Percentiles rank a stretch among this genome's conserved stretches.
These are phyloP conservation scores for Lutraria rhynchaena DNA, from an alignment of 1,140 invertebrate genomes.

Conservation along the genomic window DNA sequence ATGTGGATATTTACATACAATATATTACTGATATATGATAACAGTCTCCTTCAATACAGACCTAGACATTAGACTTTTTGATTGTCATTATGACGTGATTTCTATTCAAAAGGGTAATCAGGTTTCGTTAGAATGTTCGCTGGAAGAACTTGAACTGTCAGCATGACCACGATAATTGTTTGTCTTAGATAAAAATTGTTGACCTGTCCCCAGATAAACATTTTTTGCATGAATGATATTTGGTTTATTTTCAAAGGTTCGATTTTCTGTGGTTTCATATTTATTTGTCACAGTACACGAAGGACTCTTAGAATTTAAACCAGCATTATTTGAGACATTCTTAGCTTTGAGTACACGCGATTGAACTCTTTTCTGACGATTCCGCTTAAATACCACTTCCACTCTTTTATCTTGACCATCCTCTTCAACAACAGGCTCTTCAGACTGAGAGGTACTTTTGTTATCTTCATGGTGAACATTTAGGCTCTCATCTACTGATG, in stretches of 20 bases:
- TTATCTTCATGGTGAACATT: background rate
- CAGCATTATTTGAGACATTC: background rate
- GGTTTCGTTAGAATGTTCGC: no score
- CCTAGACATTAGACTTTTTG: no score
- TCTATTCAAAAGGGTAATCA: no score
- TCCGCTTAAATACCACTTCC: background rate
- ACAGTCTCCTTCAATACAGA: no score
- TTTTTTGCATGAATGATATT: constrained; percentile 13
- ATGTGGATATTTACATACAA: no score
- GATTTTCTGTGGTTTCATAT: background rate
- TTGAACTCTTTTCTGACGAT: background rate
- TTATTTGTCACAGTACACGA: background rate
- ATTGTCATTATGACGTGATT: no score
- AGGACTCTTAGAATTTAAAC: background rate
- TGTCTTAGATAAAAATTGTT: background rate
- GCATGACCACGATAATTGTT: no score
- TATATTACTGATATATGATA: no score
- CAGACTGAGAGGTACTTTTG: background rate
- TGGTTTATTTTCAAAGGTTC: background rate
- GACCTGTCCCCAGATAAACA: constrained; percentile 9
- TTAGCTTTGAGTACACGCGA: background rate
- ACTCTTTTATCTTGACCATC: background rate
- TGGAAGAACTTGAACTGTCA: no score
- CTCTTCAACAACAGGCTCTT: background rate
- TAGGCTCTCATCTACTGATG: background rate